Conservation (phyloP, 2,113 vertebrate species). For the Cyprinodon brontotheroides region DNA sequence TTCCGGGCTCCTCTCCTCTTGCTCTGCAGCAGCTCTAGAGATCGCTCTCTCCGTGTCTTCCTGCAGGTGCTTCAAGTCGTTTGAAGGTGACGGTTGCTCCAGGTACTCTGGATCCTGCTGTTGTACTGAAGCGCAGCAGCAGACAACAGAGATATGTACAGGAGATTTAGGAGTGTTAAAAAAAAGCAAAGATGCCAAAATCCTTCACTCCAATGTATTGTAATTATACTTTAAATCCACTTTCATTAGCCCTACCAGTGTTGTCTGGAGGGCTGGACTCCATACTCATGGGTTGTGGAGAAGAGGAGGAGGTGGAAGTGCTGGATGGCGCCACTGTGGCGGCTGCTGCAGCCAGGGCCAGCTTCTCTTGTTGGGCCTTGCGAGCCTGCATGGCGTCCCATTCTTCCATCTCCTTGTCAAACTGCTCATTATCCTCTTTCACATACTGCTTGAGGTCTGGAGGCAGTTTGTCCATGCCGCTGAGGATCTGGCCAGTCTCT, state of each 20-base stretch:
- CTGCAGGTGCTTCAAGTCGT: conserved; percentile 89
- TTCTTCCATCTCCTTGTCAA: conserved; percentile 91
- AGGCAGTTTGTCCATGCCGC: conserved; percentile 92
- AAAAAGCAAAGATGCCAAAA: background rate
- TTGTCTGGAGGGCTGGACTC: conserved; percentile 75
- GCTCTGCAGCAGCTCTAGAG: conserved; percentile 87
- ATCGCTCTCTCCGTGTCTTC: conserved; percentile 93
- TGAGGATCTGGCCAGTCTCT: conserved; percentile 91
- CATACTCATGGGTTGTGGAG: conserved; percentile 72
- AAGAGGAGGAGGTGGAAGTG: conserved; percentile 59
- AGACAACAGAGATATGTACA: background rate
- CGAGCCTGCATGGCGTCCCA: conserved; percentile 89
- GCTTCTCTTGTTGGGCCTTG: conserved; percentile 91
- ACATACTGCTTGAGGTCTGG: conserved; percentile 92
- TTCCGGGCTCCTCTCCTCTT: conserved; percentile 89
- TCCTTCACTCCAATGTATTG: background rate
- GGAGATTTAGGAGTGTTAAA: background rate
- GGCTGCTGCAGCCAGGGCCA: conserved; percentile 77
- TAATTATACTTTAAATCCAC: conserved; percentile 8
- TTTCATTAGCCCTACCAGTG: conserved; percentile 60
- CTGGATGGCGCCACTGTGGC: conserved; percentile 41
- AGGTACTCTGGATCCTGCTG: conserved; percentile 93
- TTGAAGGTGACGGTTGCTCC: conserved; percentile 92
- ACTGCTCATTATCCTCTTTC: conserved; percentile 91
- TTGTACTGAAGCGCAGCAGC: conserved; percentile 70